Evolutionary conservation across 92 coral and sea anemone species (phyloP).

Genomic region (Porites cylindrica): DNA sequence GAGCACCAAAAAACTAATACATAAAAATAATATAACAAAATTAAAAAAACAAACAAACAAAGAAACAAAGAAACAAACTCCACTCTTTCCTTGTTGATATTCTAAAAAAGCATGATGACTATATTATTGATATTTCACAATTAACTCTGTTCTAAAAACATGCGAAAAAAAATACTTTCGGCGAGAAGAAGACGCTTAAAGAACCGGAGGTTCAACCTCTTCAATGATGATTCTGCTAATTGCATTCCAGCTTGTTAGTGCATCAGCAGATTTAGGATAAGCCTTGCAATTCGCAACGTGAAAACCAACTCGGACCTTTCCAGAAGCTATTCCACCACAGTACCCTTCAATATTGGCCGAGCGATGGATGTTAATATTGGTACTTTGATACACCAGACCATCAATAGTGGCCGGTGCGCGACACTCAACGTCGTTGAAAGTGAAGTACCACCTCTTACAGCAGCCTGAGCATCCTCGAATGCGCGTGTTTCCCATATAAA

Average conservation of each 20-base stretch:
- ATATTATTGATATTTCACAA: too few species aligned
- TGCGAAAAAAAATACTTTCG: background rate
- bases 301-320: conserved; percentile 66
- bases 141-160: background rate
- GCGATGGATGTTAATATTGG: conserved; percentile 56
- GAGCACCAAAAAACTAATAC: too few species aligned
- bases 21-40: too few species aligned
- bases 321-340: conserved; percentile 62
- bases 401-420: conserved; percentile 58
- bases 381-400: conserved; percentile 51
- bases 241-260: conserved; percentile 75
- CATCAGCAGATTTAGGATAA: conserved; percentile 6
- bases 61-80: too few species aligned
- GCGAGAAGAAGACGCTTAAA: background rate
- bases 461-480: background rate
- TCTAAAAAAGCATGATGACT: too few species aligned
- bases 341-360: conserved; percentile 65
- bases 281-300: conserved; percentile 45
- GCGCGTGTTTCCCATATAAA: conserved; percentile 4
- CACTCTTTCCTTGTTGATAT: too few species aligned
- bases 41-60: too few species aligned
- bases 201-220: conserved; percentile 64
- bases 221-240: conserved; percentile 71
- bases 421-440: conserved; percentile 15
- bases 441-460: background rate